phyloP scores from a whole-genome alignment of 2,797 vertebrate species.

The Rhincodon typus region DNA sequence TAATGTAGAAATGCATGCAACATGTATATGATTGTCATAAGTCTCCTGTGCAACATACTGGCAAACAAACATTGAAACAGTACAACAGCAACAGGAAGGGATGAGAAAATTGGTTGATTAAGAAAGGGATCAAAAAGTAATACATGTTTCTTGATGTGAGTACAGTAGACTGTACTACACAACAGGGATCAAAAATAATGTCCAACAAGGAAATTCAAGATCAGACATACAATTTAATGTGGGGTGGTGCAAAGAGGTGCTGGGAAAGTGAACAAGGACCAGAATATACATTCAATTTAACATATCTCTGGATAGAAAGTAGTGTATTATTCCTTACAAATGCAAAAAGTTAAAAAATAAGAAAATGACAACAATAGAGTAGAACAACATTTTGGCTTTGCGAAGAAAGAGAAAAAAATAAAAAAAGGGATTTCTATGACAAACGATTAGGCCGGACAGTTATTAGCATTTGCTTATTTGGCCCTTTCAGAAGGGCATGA shows the following conservation, averaged over 20 bases:
- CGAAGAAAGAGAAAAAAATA: background rate
- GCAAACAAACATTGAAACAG: background rate
- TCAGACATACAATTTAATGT: no score
- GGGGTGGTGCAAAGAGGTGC: no score
- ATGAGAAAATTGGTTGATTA: background rate
- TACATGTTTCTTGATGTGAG: background rate
- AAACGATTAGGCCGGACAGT: background rate
- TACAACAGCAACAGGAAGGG: background rate
- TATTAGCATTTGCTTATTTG: background rate
- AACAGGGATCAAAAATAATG: no score
- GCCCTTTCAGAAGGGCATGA: no score
- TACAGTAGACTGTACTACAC: background rate
- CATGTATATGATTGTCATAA: background rate
- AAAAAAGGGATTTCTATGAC: background rate
- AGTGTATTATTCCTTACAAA: background rate
- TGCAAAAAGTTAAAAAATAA: background rate
- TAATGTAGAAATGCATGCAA: background rate
- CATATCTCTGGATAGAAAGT: background rate
- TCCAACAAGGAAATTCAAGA: no score
- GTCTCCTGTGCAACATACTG: background rate
- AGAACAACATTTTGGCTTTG: background rate
- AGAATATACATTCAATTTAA: background rate
- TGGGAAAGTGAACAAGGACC: background rate
- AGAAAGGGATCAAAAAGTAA: background rate
- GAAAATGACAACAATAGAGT: background rate